Evolutionary conservation across 37 sponge, comb jelly and placozoan genomes (phyloP), one percentile per base, ranked within the genome.

Genomic region (Ephydatia muelleri): DNA sequence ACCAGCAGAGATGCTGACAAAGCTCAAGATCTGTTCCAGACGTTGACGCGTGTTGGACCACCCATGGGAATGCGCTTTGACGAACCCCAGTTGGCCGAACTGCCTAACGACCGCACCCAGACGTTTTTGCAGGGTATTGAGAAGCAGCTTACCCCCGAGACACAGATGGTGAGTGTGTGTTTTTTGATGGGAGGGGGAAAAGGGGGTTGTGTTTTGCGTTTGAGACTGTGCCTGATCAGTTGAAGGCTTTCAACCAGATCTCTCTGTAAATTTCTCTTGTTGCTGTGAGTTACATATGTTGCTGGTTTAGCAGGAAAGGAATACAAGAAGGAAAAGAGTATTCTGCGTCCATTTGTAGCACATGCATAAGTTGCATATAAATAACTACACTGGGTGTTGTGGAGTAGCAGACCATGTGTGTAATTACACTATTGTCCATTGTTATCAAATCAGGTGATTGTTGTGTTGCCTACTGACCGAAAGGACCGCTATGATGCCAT

Each of bases 401-500:
- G 43, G 43, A 9, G 43, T 3, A 9, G 43, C 6, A 9, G 6
- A 43, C 6, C 6, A 9, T 43, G 6, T 3, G 3, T 43, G 43
- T 43, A 3, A 43, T 43, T 39, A 12, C 31, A 75, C 38, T 70
- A 11, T 30, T 65, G 2, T 75, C 2, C 30, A 25, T 33, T 37
- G 0, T 39, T 2, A 35, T 21, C 83, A 25, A 71, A 79, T 13
- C 73, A 92, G 87, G 97, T 94, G 72, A 94, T 98, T 31, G 70
- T 81, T 11, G 66, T 98, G 1, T 81, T 95, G 19, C 96, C 96
- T 9, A 90, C 82, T 16, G 89, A 94, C 69, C 80, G 94, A 12
- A 96, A 98, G 73, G 98, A 98, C 76, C 86, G 96, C 31, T 98
- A 98, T 86, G 91, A 93, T 82, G 93, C 98, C 72, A 92, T 98